Conservation (phyloP, 1,140 invertebrate species). For the Eufriesea mexicana region DNA sequence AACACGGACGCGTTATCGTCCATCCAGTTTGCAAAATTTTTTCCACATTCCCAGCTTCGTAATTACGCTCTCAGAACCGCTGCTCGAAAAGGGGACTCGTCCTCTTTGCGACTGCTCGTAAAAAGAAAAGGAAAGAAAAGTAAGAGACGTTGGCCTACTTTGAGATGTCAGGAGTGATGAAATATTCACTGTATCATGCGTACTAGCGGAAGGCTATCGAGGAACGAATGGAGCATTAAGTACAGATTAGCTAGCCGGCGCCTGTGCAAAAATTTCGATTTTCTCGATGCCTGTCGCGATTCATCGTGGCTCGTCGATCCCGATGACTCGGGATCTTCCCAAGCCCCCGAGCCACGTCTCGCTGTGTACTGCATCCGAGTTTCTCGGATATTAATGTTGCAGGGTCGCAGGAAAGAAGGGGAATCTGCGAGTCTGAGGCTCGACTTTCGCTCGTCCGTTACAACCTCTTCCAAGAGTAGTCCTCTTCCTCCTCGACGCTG, state of each 20-base stretch:
- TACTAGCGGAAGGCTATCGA: background rate
- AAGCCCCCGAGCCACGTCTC: conserved; percentile 47
- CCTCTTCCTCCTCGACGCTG: conserved; percentile 58
- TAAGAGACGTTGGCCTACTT: background rate
- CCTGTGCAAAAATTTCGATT: conserved; percentile 33
- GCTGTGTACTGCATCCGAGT: conserved; percentile 61
- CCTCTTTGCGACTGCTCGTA: too few relatives aligned
- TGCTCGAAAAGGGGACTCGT: background rate
- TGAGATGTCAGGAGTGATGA: background rate
- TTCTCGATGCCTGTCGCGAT: conserved; percentile 29
- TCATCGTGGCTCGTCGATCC: conserved; percentile 17
- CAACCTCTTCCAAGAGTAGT: conserved; percentile 56
- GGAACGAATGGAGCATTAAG: background rate
- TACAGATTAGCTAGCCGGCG: background rate
- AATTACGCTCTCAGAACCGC: background rate
- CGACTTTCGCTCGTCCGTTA: conserved; percentile 74
- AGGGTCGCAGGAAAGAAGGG: conserved; percentile 52
- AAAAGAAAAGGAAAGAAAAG: background rate
- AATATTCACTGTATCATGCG: background rate
- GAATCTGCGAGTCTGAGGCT: conserved; percentile 60
- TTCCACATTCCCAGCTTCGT: background rate
- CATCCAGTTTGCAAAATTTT: background rate
- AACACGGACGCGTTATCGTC: background rate
- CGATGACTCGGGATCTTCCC: conserved; percentile 52
- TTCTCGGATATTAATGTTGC: conserved; percentile 68